Percentiles rank a stretch among this genome's conserved stretches.
These are phyloP conservation scores for Sinhomidia bicolor DNA, from an alignment of 2,888 invertebrate genomes.

Conservation along the genomic window DNA sequence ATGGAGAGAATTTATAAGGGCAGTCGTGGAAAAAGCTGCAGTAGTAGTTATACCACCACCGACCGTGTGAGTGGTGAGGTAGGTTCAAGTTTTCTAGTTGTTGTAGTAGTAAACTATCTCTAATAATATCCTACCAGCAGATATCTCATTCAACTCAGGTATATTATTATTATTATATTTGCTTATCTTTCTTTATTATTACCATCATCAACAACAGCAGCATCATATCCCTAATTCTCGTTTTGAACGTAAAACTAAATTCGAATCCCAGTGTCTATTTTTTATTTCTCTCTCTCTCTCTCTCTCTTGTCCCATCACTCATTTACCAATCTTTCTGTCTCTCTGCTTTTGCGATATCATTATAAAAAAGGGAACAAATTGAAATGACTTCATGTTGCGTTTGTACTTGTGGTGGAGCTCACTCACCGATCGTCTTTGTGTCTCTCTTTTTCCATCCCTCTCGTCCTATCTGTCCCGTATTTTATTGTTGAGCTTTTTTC, in stretches of 20 bases:
- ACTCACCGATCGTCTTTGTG: neutral
- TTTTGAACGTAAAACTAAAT: slow-evolving; percentile 1
- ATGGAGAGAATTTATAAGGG: slow-evolving; percentile 22
- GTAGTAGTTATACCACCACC: neutral
- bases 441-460: neutral
- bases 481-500: neutral
- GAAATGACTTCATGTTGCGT: slow-evolving; percentile 66
- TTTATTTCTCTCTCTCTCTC: neutral
- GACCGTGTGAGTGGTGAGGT: slow-evolving; percentile 18
- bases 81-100: neutral
- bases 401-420: slow-evolving; percentile 30
- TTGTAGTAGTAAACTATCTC: slow-evolving; percentile 15
- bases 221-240: slow-evolving; percentile 14
- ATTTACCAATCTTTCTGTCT: neutral
- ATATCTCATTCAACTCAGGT: slow-evolving; percentile 42
- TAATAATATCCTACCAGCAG: too few relatives aligned
- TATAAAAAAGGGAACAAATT: slow-evolving; percentile 60
- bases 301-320: slow-evolving; percentile 23
- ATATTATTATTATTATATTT: neutral
- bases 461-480: neutral
- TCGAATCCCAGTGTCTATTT: slow-evolving; percentile 18
- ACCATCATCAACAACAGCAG: slow-evolving; percentile 19
- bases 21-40: neutral
- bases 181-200: slow-evolving; percentile 39
- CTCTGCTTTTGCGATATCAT: slow-evolving; percentile 20